These are phyloP conservation scores for Podotricha telesiphe DNA, from an alignment of 2,888 invertebrate species.

Conservation along the genomic window DNA sequence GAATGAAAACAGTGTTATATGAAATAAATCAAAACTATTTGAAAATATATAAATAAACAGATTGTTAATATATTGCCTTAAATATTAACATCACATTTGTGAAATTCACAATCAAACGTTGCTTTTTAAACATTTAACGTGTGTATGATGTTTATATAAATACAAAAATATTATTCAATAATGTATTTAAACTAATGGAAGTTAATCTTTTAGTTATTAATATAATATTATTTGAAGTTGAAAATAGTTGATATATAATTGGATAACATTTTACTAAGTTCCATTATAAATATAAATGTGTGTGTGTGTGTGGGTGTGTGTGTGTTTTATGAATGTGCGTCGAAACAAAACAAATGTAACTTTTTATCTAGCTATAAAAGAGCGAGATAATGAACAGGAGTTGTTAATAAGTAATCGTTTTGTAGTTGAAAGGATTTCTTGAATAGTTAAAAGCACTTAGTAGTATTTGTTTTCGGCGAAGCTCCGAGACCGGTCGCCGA, in stretches of 20 bases:
- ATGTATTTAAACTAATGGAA: neutral
- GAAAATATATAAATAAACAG: too few relatives aligned
- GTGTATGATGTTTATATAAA: neutral
- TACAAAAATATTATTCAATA: neutral
- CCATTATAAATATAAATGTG: too few relatives aligned
- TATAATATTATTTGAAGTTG: too few relatives aligned
- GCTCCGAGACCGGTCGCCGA: conserved; percentile 48
- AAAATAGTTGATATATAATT: too few relatives aligned
- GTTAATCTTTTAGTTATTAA: too few relatives aligned
- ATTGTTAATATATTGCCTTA: too few relatives aligned
- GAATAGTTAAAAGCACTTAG: conserved; percentile 62
- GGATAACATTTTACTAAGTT: too few relatives aligned
- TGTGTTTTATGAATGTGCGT: too few relatives aligned
- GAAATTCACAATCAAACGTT: too few relatives aligned
- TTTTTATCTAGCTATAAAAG: conserved; percentile 3
- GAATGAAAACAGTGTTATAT: conserved; percentile 48
- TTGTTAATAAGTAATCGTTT: conserved; percentile 31
- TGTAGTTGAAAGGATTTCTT: conserved; percentile 50
- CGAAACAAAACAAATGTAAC: neutral
- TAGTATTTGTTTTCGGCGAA: conserved; percentile 59
- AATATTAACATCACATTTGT: too few relatives aligned
- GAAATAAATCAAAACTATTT: neutral
- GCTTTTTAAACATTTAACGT: too few relatives aligned
- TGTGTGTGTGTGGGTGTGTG: too few relatives aligned
- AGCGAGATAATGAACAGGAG: conserved; percentile 57